These are phyloP conservation scores for Limosa lapponica DNA, from an alignment of 2,797 vertebrate genomes.

Conservation along the genomic window DNA sequence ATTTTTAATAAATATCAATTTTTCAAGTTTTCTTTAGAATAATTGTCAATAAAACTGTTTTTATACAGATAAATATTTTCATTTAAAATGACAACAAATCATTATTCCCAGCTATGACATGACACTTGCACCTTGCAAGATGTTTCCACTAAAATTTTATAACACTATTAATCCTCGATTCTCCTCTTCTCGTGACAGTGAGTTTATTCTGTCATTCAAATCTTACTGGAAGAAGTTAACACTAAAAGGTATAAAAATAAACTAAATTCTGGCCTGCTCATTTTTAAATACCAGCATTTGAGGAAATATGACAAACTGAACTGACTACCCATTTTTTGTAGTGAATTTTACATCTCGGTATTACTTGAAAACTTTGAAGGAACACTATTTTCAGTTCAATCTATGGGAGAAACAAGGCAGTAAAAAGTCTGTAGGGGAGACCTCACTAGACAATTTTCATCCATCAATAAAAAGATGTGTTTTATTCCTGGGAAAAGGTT, in stretches of 20 bases:
- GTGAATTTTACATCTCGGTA: background rate
- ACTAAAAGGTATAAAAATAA: background rate
- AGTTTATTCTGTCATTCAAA: background rate
- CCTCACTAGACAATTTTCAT: background rate
- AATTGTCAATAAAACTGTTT: constrained; percentile 13
- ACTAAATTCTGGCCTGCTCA: background rate
- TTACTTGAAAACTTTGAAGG: background rate
- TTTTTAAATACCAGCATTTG: background rate
- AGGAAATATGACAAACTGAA: background rate
- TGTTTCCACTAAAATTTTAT: background rate
- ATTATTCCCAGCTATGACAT: background rate
- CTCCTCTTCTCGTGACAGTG: background rate
- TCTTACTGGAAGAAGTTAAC: background rate
- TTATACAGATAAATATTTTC: background rate
- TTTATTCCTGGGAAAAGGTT: background rate
- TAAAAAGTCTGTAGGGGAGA: background rate
- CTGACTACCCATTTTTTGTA: background rate
- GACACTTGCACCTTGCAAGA: background rate
- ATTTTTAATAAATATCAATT: background rate
- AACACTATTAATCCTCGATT: background rate
- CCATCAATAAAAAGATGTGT: background rate
- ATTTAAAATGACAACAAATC: background rate
- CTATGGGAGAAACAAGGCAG: background rate
- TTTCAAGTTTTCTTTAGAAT: background rate
- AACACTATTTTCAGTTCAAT: background rate